These are phyloP conservation scores for Ahaetulla prasina DNA, from an alignment of 2,113 vertebrate genomes.

Conservation along the genomic window DNA sequence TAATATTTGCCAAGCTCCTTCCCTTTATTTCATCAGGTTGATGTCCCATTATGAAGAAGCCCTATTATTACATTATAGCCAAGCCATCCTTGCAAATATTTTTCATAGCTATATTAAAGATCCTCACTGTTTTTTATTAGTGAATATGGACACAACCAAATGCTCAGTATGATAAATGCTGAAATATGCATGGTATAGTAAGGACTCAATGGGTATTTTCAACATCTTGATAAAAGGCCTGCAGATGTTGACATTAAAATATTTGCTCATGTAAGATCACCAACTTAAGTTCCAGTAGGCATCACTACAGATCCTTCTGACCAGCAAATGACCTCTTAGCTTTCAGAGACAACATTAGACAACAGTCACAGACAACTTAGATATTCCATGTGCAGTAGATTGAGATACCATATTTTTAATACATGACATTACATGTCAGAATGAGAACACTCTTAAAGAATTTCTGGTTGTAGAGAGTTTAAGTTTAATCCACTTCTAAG, in stretches of 20 bases:
- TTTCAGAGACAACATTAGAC: neutral
- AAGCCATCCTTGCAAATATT: slow-evolving; percentile 19
- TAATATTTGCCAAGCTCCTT: neutral
- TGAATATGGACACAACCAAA: neutral
- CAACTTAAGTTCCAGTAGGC: neutral
- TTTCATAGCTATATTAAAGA: neutral
- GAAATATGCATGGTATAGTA: neutral
- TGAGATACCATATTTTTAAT: neutral
- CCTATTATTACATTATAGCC: neutral
- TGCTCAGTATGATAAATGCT: neutral
- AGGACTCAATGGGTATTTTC: neutral
- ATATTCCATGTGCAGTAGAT: neutral
- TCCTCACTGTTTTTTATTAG: neutral
- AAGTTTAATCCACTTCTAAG: neutral
- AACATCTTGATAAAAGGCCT: neutral
- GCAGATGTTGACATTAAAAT: neutral
- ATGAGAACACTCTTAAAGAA: neutral
- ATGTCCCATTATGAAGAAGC: neutral
- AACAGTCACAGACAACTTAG: neutral
- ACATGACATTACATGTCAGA: neutral
- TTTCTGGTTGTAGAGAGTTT: neutral
- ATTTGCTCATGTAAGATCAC: neutral
- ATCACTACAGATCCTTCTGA: neutral
- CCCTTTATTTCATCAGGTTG: neutral
- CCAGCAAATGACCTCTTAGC: neutral